Percentiles rank a stretch among this genome's conserved stretches.
These are phyloP conservation scores for Dilophus febrilis DNA, from an alignment of 2,888 invertebrate species.

Conservation along the genomic window DNA sequence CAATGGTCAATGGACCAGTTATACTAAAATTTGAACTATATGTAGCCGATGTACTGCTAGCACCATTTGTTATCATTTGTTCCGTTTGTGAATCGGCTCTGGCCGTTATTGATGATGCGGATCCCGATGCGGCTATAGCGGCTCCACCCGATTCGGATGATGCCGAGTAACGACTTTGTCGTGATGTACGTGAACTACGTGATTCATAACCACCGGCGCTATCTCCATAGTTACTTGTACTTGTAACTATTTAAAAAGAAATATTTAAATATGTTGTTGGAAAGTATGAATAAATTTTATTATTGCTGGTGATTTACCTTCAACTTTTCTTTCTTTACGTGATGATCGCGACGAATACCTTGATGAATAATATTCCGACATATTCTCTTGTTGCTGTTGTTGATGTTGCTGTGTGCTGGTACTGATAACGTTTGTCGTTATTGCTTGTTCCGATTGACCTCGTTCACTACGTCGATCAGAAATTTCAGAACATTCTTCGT, in stretches of 20 bases:
- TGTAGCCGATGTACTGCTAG: constrained; percentile 11
- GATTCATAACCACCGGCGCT: neutral
- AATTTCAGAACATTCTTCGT: constrained; percentile 19
- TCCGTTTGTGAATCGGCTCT: constrained; percentile 12
- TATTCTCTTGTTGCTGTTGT: constrained; percentile 4
- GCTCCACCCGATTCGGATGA: constrained; percentile 11
- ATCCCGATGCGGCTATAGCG: constrained; percentile 12
- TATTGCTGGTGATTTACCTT: constrained; percentile 32
- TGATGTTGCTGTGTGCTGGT: too few species aligned
- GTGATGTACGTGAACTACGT: neutral
- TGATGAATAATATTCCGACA: constrained; percentile 22
- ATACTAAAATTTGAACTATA: too few species aligned
- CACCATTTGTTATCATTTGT: constrained; percentile 8
- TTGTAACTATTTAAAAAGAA: too few species aligned
- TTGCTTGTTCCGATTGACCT: constrained; percentile 2
- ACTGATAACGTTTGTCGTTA: too few species aligned
- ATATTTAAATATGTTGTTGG: neutral
- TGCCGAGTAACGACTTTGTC: constrained; percentile 13
- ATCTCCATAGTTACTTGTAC: constrained; percentile 2
- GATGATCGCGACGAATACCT: constrained; percentile 41
- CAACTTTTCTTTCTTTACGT: constrained; percentile 36
- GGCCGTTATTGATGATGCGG: constrained; percentile 8
- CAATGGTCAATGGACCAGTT: constrained; percentile 19
- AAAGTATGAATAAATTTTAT: neutral
- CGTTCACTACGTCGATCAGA: constrained; percentile 6